Conservation (phyloP, 1,140 invertebrate genomes). For the Pseudomyrmex pallidus region DNA sequence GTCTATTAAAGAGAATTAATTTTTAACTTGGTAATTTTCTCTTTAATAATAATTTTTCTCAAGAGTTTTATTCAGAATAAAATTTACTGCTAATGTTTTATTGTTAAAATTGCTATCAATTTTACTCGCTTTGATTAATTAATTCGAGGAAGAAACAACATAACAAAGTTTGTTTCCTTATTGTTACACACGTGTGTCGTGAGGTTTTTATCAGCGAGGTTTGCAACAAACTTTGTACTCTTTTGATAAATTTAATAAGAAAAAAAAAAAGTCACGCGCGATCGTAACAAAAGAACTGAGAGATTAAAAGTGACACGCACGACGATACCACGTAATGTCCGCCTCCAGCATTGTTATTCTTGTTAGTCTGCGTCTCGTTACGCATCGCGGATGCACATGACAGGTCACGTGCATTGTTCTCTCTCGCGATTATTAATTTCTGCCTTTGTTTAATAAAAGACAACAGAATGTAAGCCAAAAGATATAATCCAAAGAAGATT, state of each 20-base stretch:
- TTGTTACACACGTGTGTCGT: too few relatives aligned
- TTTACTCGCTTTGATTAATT: too few relatives aligned
- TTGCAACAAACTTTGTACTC: too few relatives aligned
- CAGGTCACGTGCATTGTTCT: conserved; percentile 63
- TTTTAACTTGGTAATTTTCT: not conserved
- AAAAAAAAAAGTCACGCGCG: not conserved
- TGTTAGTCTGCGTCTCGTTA: conserved; percentile 52
- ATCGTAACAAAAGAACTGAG: not conserved
- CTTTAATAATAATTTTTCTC: not conserved
- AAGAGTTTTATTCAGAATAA: not conserved
- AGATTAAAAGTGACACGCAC: conserved; percentile 19
- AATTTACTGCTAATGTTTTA: not conserved
- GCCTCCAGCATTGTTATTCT: conserved; percentile 65
- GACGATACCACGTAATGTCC: conserved; percentile 6
- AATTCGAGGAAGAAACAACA: too few relatives aligned
- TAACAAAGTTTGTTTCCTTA: too few relatives aligned
- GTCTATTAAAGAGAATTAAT: too few relatives aligned
- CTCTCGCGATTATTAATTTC: conserved; percentile 55
- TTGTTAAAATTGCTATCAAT: too few relatives aligned
- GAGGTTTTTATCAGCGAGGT: too few relatives aligned
- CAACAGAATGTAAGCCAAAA: conserved; percentile 43
- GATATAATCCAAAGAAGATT: conserved; percentile 46
- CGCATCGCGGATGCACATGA: conserved; percentile 48
- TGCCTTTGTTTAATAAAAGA: conserved; percentile 61
- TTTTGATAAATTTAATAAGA: not conserved